phyloP scores from a whole-genome alignment of 2,888 invertebrate species.

The Leptarthrus brevirostris region DNA sequence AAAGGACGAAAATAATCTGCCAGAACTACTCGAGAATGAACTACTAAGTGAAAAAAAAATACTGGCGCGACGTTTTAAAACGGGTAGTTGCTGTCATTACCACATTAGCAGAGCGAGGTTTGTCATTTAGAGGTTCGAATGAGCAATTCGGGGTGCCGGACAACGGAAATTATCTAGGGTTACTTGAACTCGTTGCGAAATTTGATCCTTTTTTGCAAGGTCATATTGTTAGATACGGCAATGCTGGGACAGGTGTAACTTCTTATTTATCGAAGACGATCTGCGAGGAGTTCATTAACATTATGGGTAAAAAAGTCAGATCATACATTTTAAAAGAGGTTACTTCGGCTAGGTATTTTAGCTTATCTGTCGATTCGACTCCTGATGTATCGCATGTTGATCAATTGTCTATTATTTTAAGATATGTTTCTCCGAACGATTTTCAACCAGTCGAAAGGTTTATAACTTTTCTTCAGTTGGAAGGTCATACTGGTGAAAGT shows the following conservation, averaged over 20 bases:
- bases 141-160: conserved; percentile 1
- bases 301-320: conserved; percentile 29
- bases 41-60: conserved; percentile 10
- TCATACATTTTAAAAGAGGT: background rate
- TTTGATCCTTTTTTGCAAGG: conserved; percentile 44
- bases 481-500: background rate
- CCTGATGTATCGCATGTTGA: background rate
- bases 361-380: conserved; percentile 39
- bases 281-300: conserved; percentile 44
- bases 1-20: background rate
- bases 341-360: conserved; percentile 25
- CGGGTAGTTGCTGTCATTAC: conserved; percentile 2
- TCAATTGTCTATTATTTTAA: background rate
- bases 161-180: conserved; percentile 49
- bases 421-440: background rate
- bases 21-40: conserved; percentile 8
- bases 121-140: conserved; percentile 32
- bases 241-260: conserved; percentile 42
- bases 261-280: conserved; percentile 50
- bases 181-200: conserved; percentile 49
- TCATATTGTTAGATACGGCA: conserved; percentile 28
- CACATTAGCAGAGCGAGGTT: conserved; percentile 40
- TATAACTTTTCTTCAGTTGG: conserved; percentile 7
- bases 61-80: conserved; percentile 27
- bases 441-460: conserved; percentile 33